Evolutionary conservation across 2,888 invertebrate genomes (phyloP), one percentile per base, ranked within the genome.

Genomic region (Netelia melanura): DNA sequence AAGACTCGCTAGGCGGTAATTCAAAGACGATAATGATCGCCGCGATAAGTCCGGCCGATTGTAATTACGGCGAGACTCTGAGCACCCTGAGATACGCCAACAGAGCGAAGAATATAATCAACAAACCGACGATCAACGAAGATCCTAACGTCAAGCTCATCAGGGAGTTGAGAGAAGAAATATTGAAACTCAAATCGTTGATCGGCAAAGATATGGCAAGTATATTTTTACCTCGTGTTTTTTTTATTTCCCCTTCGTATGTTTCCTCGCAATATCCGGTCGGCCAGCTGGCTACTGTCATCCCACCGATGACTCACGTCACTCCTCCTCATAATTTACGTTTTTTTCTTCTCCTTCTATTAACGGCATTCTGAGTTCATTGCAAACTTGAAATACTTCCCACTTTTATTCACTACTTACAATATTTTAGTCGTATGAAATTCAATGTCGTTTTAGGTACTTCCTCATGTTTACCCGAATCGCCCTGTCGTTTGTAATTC

Each of bases 11-110:
- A 71, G 98, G 98, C 0, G 98, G 98, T 0, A 98, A 98, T 94
- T 97, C 98, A 11, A 98, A 98, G 93, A 98, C 98, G 0, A 97
- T 98, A 86, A 98, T 98, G 98, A 97, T 98, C 85, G 98, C 98
- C 38, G 97, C 97, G 23, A 96, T 96, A 83, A 96, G 96, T 93
- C 97, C 97, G 0, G 97, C 97, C 6, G 98, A 98, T 94, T 97
- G 97, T 91, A 98, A 98, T 94, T 98, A 98, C 93, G 97, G 97
- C 48, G 98, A 98, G 94, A 98, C 98, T 0, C 94, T 98, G 48
- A 97, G 97, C 77, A 98, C 98, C 0, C 94, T 98, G 71, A 95
- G 98, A 9, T 98, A 98, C 94, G 98, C 98, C 2, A 98, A 98
- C 94, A 95, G 98, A 86, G 98, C 98, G 30, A 98, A 98, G 94